Evolutionary conservation across 1,140 invertebrate genomes (phyloP), one percentile per base, ranked within the genome.

Genomic region (Leptopilina clavipes): DNA sequence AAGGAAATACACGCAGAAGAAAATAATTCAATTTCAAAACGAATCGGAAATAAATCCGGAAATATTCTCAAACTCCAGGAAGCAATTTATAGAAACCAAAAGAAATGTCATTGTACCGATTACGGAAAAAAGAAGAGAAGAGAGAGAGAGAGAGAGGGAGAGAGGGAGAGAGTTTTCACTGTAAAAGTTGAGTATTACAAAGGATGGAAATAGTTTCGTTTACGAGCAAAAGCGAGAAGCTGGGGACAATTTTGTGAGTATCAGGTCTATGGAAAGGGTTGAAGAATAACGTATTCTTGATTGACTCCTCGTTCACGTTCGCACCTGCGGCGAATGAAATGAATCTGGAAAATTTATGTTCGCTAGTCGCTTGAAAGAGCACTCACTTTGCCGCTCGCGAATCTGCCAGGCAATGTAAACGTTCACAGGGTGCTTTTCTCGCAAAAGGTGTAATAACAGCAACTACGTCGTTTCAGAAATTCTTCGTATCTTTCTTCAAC

Each of bases 401-500:
- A 65, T 65, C 59, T 65, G 22, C 19, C 14, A 31, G 59, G 59
- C 22, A 65, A 31, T 31, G 59, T n/a, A 65, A 40, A 31, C 3
- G 59, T 37, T 31, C 59, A 22, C 25, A 8, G 59, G 25, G 59
- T 65, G 59, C 59, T 65, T 31, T n/a, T 31, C 59, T 65, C 22
- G 22, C 22, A 22, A 65, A 65, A 31, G 59, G 76, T 74, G 54
- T 74, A n/a, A 56, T 52, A 18, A 14, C 22, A 44, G 52, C 37
- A 44, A 31, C 70, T 19, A 76, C 65, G 80, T 74, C 44, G 12
- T 19, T 45, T 70, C 72, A 70, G 79, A 79, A 82, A 79, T 79
- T 79, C 70, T 79, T 40, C 77, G 77, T 76, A 79, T 78, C 77
- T 73, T 79, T 79, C 72, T 72, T 70, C 74, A 40, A 40, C 76